A percentile compares a stretch with the other conserved stretches of the same genome.
Evolutionary conservation across 1,140 invertebrate species (phyloP).

Genomic region (Palaemon carinicauda): DNA sequence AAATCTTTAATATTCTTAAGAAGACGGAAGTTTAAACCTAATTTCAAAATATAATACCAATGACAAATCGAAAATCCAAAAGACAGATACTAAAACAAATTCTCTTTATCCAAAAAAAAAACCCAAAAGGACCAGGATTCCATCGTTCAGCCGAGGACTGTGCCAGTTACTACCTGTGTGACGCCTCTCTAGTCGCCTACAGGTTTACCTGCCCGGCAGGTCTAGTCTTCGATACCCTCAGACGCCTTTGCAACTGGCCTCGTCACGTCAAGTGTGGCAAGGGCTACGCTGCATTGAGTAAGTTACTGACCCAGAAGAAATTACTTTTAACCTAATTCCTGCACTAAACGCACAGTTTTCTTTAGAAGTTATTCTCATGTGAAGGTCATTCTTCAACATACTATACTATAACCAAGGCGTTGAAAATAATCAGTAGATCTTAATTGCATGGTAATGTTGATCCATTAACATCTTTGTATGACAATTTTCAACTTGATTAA

Average conservation of each 20-base stretch:
- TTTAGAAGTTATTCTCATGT: no score
- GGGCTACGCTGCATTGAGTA: slow-evolving; percentile 45
- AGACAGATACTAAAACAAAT: neutral
- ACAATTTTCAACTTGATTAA: no score
- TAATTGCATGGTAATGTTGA: no score
- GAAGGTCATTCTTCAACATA: no score
- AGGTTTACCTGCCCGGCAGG: slow-evolving; percentile 68
- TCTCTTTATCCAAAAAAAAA: slow-evolving; percentile 20
- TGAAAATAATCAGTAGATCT: no score
- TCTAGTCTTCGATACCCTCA: slow-evolving; percentile 69
- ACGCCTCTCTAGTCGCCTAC: slow-evolving; percentile 65
- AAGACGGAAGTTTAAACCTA: no score
- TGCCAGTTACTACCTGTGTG: slow-evolving; percentile 74
- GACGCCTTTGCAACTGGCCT: slow-evolving; percentile 65
- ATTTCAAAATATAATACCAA: no score
- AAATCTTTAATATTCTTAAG: no score
- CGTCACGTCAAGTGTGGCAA: slow-evolving; percentile 57
- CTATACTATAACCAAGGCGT: no score
- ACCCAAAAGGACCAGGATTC: slow-evolving; percentile 60
- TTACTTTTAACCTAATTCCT: no score
- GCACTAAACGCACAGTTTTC: no score
- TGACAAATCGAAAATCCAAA: neutral
- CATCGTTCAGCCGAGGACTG: slow-evolving; percentile 73
- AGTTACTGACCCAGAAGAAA: neutral
- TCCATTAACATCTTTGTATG: no score